Evolutionary conservation across 1,140 invertebrate genomes (phyloP), one percentile per base, ranked within the genome.

Genomic region (Drosophila virilis): DNA sequence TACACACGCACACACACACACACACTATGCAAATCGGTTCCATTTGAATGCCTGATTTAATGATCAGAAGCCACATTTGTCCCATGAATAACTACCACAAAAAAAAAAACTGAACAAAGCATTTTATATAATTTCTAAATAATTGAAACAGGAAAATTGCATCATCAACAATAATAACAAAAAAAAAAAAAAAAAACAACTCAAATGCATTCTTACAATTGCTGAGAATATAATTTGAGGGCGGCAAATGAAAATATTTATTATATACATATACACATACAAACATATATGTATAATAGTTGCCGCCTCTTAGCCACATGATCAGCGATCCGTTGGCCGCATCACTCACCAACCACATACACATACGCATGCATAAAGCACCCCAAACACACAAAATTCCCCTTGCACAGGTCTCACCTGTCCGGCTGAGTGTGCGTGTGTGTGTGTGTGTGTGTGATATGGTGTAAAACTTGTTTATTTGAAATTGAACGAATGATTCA

Each of bases 41-140:
- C 77, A 80, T 70, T 38, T 59, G 80, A 85, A 64, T 85, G 73
- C 77, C 28, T 65, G 40, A 33, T 58, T 46, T 84, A 83, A 83
- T 62, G 57, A 68, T 65, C 64, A 35, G 33, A 22, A 17, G 12
- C 12, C 28, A 55, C 35, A 71, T 65, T 71, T 71, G 48, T 70
- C 57, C 43, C 57, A 51, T 51, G 46, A 52, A 32, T 70, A 42
- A 13, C 64, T 32, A 28, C 59, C 65, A 52, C 15, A 38, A 43
- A 43, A 5, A 12, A 42, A 42, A n/a, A 40, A 42, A 17, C 46
- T 45, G 8, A 54, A 85, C 74, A 85, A 81, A 59, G 55, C 68
- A 74, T 79, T 82, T 83, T 82, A 89, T 67, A 72, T 68, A 74
- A 82, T 77, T 72, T 66, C 73, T 70, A 78, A 83, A 83, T 71